These are phyloP conservation scores for Portevinia maculata DNA, from an alignment of 2,888 invertebrate genomes.

Conservation along the genomic window DNA sequence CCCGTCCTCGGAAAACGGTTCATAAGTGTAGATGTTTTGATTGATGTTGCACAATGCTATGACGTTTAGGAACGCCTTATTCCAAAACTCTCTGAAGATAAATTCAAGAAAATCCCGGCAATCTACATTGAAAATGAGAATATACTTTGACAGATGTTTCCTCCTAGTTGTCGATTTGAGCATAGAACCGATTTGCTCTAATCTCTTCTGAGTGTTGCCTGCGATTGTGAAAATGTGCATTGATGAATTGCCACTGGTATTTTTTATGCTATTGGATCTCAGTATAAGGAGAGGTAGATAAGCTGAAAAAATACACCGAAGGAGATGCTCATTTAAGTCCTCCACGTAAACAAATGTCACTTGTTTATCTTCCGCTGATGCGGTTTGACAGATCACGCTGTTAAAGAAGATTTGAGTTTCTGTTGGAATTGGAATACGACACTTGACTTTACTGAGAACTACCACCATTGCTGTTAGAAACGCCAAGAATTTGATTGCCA, in stretches of 20 bases:
- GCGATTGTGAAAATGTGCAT: constrained; percentile 43
- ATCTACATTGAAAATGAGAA: constrained; percentile 77
- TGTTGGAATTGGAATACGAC: too few species aligned
- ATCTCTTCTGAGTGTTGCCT: neutral
- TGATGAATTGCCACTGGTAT: constrained; percentile 13
- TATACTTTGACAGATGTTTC: constrained; percentile 78
- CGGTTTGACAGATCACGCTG: too few species aligned
- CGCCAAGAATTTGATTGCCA: too few species aligned
- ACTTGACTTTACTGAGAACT: too few species aligned
- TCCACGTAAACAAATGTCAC: too few species aligned
- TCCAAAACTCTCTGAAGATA: constrained; percentile 77
- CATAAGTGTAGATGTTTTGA: constrained; percentile 76
- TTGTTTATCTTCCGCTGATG: too few species aligned
- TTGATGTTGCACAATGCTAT: constrained; percentile 74
- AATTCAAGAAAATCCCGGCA: constrained; percentile 61
- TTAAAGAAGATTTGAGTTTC: too few species aligned
- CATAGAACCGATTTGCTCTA: constrained; percentile 3
- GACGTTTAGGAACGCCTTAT: constrained; percentile 76
- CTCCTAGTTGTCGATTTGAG: neutral
- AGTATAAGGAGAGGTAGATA: too few species aligned
- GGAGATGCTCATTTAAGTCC: too few species aligned
- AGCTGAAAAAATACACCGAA: too few species aligned
- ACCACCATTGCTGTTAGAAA: too few species aligned
- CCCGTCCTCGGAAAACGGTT: constrained; percentile 77
- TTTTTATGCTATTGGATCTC: neutral